These are phyloP conservation scores for Rhinichthys osculus DNA, from an alignment of 2,797 vertebrate species.

Conservation along the genomic window DNA sequence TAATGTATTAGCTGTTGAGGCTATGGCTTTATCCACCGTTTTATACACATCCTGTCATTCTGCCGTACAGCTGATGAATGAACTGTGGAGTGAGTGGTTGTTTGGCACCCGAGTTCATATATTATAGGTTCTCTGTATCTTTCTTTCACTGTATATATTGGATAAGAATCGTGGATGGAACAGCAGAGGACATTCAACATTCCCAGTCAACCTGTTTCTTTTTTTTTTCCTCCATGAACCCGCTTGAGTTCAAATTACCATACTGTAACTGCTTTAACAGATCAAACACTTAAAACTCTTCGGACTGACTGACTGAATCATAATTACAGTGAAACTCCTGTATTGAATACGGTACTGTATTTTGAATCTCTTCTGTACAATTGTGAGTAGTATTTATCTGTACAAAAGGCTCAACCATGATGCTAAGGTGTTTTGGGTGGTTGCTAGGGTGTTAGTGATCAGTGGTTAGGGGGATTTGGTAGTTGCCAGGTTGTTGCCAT, in stretches of 20 bases:
- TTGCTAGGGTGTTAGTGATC: not conserved
- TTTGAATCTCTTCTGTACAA: not conserved
- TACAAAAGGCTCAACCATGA: not conserved
- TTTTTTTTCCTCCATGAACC: constrained; percentile 11
- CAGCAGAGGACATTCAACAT: constrained; percentile 40
- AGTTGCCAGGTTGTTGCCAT: not conserved
- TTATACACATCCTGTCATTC: constrained; percentile 47
- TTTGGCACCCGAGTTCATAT: constrained; percentile 31
- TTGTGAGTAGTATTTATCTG: not conserved
- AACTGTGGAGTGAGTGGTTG: constrained; percentile 48
- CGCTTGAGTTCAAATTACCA: constrained; percentile 24
- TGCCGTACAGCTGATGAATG: constrained; percentile 35
- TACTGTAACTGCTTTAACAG: constrained; percentile 39
- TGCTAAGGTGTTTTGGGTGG: not conserved
- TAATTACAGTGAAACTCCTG: not conserved
- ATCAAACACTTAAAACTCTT: constrained; percentile 16
- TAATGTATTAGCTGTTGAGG: constrained; percentile 52
- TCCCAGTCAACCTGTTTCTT: constrained; percentile 41
- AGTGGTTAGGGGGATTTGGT: not conserved
- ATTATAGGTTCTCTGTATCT: constrained; percentile 32
- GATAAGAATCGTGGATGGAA: constrained; percentile 48
- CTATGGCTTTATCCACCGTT: constrained; percentile 46
- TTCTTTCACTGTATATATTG: constrained; percentile 48
- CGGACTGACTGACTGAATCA: not conserved
- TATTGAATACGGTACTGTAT: not conserved